Conservation (phyloP, 2,113 vertebrate species). For the Sinocyclocheilus grahami region DNA sequence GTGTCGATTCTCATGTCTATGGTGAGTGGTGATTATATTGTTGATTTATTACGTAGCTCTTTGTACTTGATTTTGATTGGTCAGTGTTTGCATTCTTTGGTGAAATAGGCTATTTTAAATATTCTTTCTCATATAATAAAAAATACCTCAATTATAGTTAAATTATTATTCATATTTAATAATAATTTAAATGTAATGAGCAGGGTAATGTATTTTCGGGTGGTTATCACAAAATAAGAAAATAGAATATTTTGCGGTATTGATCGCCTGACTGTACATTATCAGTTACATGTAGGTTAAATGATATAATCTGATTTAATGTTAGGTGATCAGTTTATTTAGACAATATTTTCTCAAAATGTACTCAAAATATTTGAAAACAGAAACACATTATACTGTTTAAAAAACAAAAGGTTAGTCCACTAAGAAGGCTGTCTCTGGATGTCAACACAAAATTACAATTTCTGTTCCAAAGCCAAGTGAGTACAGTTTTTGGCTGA, state of each 20-base stretch:
- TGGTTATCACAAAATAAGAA: background rate
- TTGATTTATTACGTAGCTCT: too few relatives aligned
- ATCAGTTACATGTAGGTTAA: too few relatives aligned
- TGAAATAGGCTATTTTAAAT: too few relatives aligned
- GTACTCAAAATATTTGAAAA: background rate
- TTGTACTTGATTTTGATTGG: background rate
- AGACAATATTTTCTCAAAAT: background rate
- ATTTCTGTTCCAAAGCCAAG: background rate
- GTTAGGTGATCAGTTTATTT: background rate
- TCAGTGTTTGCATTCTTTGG: background rate
- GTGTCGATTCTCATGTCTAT: background rate
- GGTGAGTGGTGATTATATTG: background rate
- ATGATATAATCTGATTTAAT: too few relatives aligned
- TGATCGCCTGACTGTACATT: background rate
- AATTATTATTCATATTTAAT: background rate
- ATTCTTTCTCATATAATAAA: background rate
- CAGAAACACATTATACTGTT: background rate
- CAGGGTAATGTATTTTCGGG: background rate
- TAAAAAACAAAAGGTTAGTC: background rate
- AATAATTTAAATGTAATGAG: background rate
- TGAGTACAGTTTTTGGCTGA: background rate
- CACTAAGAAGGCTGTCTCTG: background rate
- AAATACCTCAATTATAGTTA: too few relatives aligned
- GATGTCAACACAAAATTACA: background rate
- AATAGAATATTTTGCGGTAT: background rate